Evolutionary conservation across 2,888 invertebrate genomes (phyloP), one percentile per base, ranked within the genome.

Genomic region (Acrobasis consociella): DNA sequence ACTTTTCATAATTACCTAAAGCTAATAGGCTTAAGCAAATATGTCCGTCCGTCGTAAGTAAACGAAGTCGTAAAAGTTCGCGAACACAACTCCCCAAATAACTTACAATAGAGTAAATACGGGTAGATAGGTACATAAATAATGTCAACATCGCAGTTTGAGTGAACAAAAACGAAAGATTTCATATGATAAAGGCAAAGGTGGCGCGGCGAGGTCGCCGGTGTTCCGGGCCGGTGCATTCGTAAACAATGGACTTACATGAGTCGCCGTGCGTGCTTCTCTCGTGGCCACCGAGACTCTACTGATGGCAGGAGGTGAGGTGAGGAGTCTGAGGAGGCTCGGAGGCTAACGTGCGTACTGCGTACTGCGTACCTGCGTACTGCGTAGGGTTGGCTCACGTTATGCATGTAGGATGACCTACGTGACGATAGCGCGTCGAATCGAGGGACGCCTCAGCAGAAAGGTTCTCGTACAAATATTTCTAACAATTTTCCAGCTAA

Each of bases 191-290:
- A 55, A 11, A 46, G 46, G 13, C 13, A 46, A 9, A 10, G n/a
- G 46, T n/a, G n/a, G 16, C 10, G 22, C 52, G 15, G 52, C 67
- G 68, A 71, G 69, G 65, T 67, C 69, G 64, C 66, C 68, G 62
- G 64, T 66, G 69, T 69, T 71, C 70, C 71, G 69, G 67, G 49
- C 66, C 71, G 70, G 65, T 72, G 73, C 69, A 67, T 69, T 65
- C 64, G 67, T 69, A 61, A 68, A 69, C 60, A 61, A 60, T 51
- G 62, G 60, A 81, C 83, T 83, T 81, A 83, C 83, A 75, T 80
- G 78, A 71, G 67, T 67, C 69, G 38, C 53, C 53, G 66, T 65
- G 70, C 80, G 81, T 79, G 77, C 72, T 71, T 72, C 63, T 70
- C 67, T 67, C 69, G 64, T 75, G 71, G 68, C 72, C 70, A 76